Evolutionary conservation across 1,140 invertebrate genomes (phyloP), one percentile per base, ranked within the genome.

Genomic region (Achatina immaculata): DNA sequence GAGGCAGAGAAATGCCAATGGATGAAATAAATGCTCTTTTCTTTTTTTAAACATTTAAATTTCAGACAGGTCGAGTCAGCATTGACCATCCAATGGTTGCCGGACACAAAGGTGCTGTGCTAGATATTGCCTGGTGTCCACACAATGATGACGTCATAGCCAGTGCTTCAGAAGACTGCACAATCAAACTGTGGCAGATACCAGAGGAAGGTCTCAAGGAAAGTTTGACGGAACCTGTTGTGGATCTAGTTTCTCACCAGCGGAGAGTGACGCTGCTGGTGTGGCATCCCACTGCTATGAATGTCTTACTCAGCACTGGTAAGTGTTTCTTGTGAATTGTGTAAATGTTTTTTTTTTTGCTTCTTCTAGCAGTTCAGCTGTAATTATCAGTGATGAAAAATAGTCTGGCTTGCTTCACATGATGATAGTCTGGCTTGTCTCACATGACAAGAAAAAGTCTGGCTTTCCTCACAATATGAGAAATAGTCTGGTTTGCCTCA

Each of bases 91-190:
- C 98, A 3, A 92, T 99, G 81, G 98, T 99, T 28, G 96, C 97
- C 62, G 99, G 99, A 28, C 99, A 99, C 92, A 98, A 98, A 92
- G 98, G 97, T 19, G 97, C 98, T 7, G 98, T 99, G 19, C 92
- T 99, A 43, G 98, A 99, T 92, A 98, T 99, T 84, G 96, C 97
- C 4, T 99, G 97, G 97, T 99, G 97, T 92, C 98, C 98, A 1
- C 98, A 99, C 92, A 98, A 99, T 90, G 97, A 99, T 91, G 96
- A 98, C 91, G 95, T 99, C 73, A 99, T 99, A 88, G 99, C 99
- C 14, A 98, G 96, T 81, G 97, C 96, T 38, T 99, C 97, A 0
- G 99, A 99, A 92, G 99, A 99, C 92, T 98, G 97, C 90, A 96
- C 98, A 11, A 96, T 99, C 55, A 98, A 98, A 93, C 95, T 99